phyloP scores from a whole-genome alignment of 2,888 invertebrate species.

The Rhogogaster chlorosoma region DNA sequence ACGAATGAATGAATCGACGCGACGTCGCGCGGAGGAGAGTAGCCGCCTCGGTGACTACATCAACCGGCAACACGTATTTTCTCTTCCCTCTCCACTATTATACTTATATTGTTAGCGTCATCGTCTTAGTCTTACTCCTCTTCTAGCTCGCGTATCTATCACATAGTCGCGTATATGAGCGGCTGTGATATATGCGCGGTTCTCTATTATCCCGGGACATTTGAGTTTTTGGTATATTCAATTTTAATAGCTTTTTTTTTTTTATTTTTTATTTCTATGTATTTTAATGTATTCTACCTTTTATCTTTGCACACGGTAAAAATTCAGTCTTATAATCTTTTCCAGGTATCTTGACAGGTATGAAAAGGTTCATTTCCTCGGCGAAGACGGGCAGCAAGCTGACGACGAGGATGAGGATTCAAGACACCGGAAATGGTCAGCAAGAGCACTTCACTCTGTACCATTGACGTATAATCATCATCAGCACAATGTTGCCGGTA shows the following conservation, averaged over 20 bases:
- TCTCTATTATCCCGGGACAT: neutral
- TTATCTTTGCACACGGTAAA: neutral
- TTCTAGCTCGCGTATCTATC: neutral
- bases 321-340: neutral
- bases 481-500: slow-evolving; percentile 88
- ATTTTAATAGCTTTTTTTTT: too few species aligned
- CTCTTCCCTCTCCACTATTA: neutral
- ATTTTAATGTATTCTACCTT: neutral
- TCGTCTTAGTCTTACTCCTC: neutral
- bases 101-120: neutral
- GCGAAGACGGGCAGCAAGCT: slow-evolving; percentile 90
- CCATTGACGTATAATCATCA: slow-evolving; percentile 89
- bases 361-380: slow-evolving; percentile 93
- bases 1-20: neutral
- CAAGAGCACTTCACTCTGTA: slow-evolving; percentile 83
- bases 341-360: slow-evolving; percentile 88
- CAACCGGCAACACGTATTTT: neutral
- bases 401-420: slow-evolving; percentile 89
- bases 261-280: neutral
- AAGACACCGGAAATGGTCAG: slow-evolving; percentile 85
- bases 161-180: neutral
- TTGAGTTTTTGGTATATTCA: too few species aligned
- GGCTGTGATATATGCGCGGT: neutral
- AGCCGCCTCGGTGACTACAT: neutral
- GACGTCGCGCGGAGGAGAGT: neutral